A percentile compares a stretch with the other conserved stretches of the same genome.
Conservation (phyloP, 2,797 vertebrate genomes). For the Spondyliosoma cantharus region DNA sequence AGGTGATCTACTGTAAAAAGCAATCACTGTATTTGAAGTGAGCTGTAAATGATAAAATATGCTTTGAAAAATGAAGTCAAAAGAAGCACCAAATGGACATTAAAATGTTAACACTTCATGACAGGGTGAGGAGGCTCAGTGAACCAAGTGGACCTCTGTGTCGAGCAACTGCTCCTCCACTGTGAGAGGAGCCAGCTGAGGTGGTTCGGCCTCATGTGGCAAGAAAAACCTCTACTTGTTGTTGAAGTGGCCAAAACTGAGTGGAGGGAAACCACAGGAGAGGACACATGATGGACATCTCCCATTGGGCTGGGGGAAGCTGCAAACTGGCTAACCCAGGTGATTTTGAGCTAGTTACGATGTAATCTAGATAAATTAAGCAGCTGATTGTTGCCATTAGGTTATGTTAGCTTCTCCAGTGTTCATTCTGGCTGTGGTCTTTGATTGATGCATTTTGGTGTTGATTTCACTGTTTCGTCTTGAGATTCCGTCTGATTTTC, state of each 20-base stretch:
- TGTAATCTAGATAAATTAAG: constrained; percentile 9
- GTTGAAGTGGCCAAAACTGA: background rate
- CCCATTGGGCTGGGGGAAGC: background rate
- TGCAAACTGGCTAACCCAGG: background rate
- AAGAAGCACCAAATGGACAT: background rate
- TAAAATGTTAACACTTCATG: constrained; percentile 24
- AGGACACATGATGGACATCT: background rate
- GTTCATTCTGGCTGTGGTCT: background rate
- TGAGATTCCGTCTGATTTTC: background rate
- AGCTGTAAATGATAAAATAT: background rate
- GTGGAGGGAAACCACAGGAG: constrained; percentile 2
- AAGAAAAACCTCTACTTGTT: background rate
- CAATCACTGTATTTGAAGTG: background rate
- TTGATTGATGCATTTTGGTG: background rate
- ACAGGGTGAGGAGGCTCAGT: constrained; percentile 32
- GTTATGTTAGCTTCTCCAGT: background rate
- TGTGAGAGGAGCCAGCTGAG: constrained; percentile 25
- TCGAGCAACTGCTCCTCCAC: constrained; percentile 24
- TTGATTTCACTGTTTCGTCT: background rate
- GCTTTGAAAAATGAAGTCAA: background rate
- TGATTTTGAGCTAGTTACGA: constrained; percentile 12
- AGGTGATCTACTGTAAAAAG: background rate
- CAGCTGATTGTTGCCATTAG: constrained; percentile 10
- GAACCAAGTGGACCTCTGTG: constrained; percentile 34
- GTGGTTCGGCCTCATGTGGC: constrained; percentile 5